Evolutionary conservation across 2,888 invertebrate species (phyloP), one percentile per base, ranked within the genome.

Genomic region (Ophion ventricosus): DNA sequence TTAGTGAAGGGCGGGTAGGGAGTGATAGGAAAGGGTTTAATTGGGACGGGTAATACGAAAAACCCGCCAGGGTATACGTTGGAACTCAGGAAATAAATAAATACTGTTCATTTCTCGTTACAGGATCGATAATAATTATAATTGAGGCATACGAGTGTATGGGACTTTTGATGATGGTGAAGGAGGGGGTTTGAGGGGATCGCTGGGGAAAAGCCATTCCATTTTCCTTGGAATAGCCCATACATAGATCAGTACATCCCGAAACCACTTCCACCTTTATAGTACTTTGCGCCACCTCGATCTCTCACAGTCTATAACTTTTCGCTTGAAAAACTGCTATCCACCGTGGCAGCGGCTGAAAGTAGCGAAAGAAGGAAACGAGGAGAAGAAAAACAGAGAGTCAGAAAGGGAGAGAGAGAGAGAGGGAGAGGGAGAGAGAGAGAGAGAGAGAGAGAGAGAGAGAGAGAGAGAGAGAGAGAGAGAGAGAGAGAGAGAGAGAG

Each of bases 301-400:
- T 59, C 74, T 77, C 79, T 73, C 82, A 49, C 82, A 80, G 84
- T 85, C 82, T 80, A 85, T 85, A 85, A 85, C 84, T 85, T 85
- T 84, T 73, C 63, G 66, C 79, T 63, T 77, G 82, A 79, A 82
- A 85, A 82, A 85, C 75, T 66, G 76, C 49, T 76, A 54, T 43
- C 66, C 69, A 26, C 76, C 72, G 64, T 25, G 40, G 49, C 61
- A 23, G 67, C 25, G 20, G 59, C 59, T 74, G 80, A 49, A 43
- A 35, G 49, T 35, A 40, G n/a, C 66, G 54, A 11, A 72, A 56
- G 67, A 54, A 73, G 54, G 26, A 59, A 61, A 67, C 29, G 76
- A 79, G 43, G 66, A 56, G 54, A 64, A 67, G 49, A 73, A 73
- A 17, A 64, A 73, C 29, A 78, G 35, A 72, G 56, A 59, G 43